phyloP scores from a whole-genome alignment of 2,797 vertebrate genomes.

The Leptoclinus maculatus region DNA sequence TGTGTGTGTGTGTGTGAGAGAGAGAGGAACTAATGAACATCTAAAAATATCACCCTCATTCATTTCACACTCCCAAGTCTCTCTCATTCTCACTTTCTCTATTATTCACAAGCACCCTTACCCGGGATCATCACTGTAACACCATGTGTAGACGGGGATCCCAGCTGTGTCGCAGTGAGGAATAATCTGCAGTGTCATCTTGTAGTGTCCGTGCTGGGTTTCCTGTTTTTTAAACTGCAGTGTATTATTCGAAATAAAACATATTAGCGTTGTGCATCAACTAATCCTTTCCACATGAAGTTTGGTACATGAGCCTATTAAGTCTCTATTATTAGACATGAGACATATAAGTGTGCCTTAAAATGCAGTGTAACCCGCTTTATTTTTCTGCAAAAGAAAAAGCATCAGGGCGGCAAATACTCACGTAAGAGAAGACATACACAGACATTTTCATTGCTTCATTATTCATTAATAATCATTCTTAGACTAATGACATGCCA shows the following conservation, averaged over 20 bases:
- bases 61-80: slow-evolving; percentile 33
- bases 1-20: neutral
- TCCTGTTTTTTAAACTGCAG: neutral
- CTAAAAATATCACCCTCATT: slow-evolving; percentile 59
- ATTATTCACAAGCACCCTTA: slow-evolving; percentile 25
- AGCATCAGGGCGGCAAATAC: neutral
- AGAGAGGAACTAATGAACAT: slow-evolving; percentile 22
- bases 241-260: neutral
- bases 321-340: no score
- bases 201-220: neutral
- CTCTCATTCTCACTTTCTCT: slow-evolving; percentile 32
- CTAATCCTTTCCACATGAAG: neutral
- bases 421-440: neutral
- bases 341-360: neutral
- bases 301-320: neutral
- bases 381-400: neutral
- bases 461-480: neutral
- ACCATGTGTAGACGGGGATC: slow-evolving; percentile 19
- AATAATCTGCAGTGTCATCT: slow-evolving; percentile 19
- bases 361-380: neutral
- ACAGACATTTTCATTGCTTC: neutral
- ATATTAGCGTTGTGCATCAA: neutral
- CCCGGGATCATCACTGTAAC: slow-evolving; percentile 29
- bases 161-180: slow-evolving; percentile 2
- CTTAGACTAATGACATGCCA: neutral